Conservation (phyloP, 2,888 invertebrate genomes). For the Dorcus parallelipipedus region DNA sequence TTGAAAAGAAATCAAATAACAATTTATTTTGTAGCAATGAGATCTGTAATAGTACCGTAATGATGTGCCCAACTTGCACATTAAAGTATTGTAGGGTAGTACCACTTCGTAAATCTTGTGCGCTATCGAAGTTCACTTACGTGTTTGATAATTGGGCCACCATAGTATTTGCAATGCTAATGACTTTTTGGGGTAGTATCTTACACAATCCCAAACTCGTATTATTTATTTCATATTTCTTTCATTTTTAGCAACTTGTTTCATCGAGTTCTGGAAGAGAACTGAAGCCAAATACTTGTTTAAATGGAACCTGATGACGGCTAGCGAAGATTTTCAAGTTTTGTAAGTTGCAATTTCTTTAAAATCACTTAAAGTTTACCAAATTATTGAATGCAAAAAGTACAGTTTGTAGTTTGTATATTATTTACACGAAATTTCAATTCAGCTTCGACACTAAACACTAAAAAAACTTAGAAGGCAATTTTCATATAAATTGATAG, state of each 20-base stretch:
- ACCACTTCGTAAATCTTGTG: constrained; percentile 53
- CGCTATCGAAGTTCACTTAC: constrained; percentile 50
- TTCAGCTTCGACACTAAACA: no score
- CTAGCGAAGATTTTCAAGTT: not conserved
- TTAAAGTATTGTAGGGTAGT: constrained; percentile 52
- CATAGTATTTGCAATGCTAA: constrained; percentile 36
- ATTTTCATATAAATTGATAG: no score
- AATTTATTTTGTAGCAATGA: constrained; percentile 28
- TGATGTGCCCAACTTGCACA: constrained; percentile 58
- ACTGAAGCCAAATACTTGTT: constrained; percentile 31
- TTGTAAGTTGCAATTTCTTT: not conserved
- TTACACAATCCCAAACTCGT: no score
- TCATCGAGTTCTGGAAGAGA: constrained; percentile 38
- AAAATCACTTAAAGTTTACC: no score
- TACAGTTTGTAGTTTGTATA: no score
- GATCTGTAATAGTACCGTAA: constrained; percentile 37
- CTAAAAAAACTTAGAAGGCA: no score
- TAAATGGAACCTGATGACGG: constrained; percentile 37
- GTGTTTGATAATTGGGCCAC: constrained; percentile 39
- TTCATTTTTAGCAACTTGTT: constrained; percentile 23
- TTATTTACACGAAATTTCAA: no score
- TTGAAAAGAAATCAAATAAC: not conserved
- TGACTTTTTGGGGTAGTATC: constrained; percentile 41
- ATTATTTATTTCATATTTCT: not conserved
- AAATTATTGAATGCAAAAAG: no score